A percentile compares a stretch with the other conserved stretches of the same genome.
Evolutionary conservation across 2,113 vertebrate genomes (phyloP).

Genomic region (Cyprinodon brontotheroides): DNA sequence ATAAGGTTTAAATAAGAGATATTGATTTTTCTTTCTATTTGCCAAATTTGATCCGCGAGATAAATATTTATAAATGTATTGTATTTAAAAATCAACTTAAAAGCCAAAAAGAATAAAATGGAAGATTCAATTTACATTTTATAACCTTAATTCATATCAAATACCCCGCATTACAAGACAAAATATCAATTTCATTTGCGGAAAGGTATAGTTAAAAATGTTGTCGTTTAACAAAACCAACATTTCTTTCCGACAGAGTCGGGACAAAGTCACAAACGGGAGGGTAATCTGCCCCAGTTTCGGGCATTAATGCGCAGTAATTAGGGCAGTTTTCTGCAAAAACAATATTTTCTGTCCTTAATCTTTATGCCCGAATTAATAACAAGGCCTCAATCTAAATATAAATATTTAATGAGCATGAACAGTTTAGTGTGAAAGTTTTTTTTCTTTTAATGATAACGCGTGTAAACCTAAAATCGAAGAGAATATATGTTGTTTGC

Average conservation of each 20-base stretch:
- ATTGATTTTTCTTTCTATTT: not conserved
- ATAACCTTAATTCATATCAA: not conserved
- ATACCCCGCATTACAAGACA: not conserved
- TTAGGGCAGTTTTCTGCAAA: conserved; percentile 24
- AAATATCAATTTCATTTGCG: not conserved
- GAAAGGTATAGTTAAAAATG: not conserved
- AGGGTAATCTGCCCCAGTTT: conserved; percentile 30
- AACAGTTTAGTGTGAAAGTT: not conserved
- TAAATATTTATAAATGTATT: not conserved
- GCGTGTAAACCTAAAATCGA: not conserved
- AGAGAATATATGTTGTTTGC: not conserved
- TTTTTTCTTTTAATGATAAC: not conserved
- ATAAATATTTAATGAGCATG: not conserved
- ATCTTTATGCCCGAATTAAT: not conserved
- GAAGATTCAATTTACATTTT: not conserved
- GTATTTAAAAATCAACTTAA: not conserved
- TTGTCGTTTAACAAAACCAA: not conserved
- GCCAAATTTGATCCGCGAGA: not conserved
- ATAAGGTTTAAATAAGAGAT: not conserved
- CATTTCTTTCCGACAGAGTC: not conserved
- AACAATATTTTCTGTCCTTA: conserved; percentile 16
- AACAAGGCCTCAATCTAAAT: not conserved
- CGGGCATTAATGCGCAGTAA: conserved; percentile 33
- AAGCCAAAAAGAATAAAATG: not conserved
- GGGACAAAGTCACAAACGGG: conserved; percentile 16